Percentiles rank a stretch among this genome's conserved stretches.
Conservation (phyloP, 2,113 vertebrate species). For the Oceanites oceanicus region DNA sequence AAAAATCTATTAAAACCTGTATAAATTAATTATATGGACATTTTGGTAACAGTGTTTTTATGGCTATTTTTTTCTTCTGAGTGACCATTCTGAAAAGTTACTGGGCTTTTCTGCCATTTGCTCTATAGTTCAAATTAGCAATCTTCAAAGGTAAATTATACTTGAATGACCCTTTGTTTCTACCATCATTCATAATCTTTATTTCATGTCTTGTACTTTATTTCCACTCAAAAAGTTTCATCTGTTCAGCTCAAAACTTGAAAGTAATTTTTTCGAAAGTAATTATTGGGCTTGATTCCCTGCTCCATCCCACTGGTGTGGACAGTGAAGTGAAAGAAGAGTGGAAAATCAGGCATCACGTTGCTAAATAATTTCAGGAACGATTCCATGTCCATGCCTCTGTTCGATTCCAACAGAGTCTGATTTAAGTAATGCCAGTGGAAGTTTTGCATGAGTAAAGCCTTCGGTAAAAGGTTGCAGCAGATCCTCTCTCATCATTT, state of each 20-base stretch:
- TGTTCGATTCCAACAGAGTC: neutral
- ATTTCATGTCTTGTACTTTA: constrained; percentile 31
- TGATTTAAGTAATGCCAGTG: neutral
- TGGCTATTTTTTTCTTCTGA: constrained; percentile 45
- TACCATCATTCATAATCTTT: neutral
- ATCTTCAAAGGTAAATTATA: constrained; percentile 53
- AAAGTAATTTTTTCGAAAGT: neutral
- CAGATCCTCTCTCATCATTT: neutral
- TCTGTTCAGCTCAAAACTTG: constrained; percentile 1
- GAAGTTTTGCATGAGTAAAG: neutral
- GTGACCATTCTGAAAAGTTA: constrained; percentile 37
- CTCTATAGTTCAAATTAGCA: constrained; percentile 41
- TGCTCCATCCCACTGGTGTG: neutral
- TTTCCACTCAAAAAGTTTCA: constrained; percentile 30
- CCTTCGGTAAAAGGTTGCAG: neutral
- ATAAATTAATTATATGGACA: constrained; percentile 40
- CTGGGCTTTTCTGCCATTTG: constrained; percentile 8
- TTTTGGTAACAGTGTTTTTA: constrained; percentile 58
- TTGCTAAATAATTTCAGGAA: neutral
- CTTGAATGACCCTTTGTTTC: constrained; percentile 55
- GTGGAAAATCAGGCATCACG: neutral
- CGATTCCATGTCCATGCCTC: neutral
- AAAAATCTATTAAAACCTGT: constrained; percentile 12
- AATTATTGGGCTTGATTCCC: neutral
- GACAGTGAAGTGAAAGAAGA: neutral